Evolutionary conservation across 1,140 invertebrate genomes (phyloP).

Genomic region (Drosophila nigromelanica): DNA sequence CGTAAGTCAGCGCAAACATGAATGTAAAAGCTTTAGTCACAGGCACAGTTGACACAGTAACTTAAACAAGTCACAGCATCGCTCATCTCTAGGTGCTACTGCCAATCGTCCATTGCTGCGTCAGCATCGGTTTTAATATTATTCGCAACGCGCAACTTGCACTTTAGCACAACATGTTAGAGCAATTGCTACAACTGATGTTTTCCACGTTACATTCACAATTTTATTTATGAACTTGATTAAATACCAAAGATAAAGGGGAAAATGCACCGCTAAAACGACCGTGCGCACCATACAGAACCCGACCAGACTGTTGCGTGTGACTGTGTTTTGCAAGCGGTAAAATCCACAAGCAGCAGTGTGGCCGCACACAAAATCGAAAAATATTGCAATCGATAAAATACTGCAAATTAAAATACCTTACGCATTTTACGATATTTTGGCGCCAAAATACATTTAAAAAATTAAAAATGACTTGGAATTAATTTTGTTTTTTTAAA

Average conservation of each 20-base stretch:
- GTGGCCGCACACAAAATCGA: constrained; percentile 4
- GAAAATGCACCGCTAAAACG: constrained; percentile 28
- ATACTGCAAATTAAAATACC: neutral
- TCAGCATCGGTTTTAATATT: neutral
- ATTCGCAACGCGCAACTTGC: neutral
- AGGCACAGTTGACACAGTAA: constrained; percentile 19
- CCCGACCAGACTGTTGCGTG: constrained; percentile 35
- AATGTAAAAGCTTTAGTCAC: constrained; percentile 23
- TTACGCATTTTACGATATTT: neutral
- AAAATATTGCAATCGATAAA: neutral
- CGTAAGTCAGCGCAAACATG: neutral
- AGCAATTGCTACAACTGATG: neutral
- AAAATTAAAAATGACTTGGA: too few species aligned
- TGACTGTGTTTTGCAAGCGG: constrained; percentile 17
- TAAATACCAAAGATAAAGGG: constrained; percentile 29
- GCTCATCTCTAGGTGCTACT: constrained; percentile 38
- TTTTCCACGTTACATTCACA: constrained; percentile 9
- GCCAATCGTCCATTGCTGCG: neutral
- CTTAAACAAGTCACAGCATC: constrained; percentile 25
- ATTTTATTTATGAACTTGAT: constrained; percentile 36
- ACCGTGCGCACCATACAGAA: constrained; percentile 39
- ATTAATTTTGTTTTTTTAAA: neutral
- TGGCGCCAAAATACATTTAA: constrained; percentile 5
- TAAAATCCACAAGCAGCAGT: constrained; percentile 12
- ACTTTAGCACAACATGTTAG: neutral